These are phyloP conservation scores for Dolichotis patagonum DNA, from an alignment of 2,113 vertebrate genomes.

Conservation along the genomic window DNA sequence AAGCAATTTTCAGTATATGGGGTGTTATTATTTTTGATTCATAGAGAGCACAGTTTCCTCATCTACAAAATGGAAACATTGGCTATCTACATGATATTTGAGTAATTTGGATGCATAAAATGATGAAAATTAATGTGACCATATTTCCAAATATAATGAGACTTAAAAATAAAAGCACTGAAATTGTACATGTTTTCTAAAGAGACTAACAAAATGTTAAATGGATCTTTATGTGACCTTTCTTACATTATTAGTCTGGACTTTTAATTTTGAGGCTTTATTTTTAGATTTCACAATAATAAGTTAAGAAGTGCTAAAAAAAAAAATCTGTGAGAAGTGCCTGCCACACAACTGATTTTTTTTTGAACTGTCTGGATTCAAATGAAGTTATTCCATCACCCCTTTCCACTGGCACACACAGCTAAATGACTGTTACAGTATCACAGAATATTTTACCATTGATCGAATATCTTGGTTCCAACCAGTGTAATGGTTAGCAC, in stretches of 20 bases:
- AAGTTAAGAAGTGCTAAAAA: conserved; percentile 24
- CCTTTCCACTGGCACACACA: not conserved
- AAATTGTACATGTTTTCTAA: not conserved
- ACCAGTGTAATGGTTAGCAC: no score
- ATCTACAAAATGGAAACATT: not conserved
- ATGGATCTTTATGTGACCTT: not conserved
- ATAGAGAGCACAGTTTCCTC: not conserved
- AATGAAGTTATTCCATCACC: not conserved
- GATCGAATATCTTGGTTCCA: not conserved
- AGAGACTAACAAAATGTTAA: not conserved
- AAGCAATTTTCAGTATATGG: not conserved
- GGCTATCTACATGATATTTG: not conserved
- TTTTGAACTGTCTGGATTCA: not conserved
- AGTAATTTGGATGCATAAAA: not conserved
- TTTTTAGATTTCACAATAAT: not conserved
- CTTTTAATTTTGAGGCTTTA: conserved; percentile 5
- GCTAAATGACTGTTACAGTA: conserved; percentile 32
- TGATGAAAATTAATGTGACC: not conserved
- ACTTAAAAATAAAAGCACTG: not conserved
- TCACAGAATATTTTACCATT: conserved; percentile 47
- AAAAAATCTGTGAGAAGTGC: not conserved
- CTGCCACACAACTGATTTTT: conserved; percentile 51
- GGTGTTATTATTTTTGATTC: not conserved
- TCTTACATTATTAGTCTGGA: not conserved
- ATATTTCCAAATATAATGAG: not conserved